Conservation (phyloP, 1,140 invertebrate genomes). For the Plutomurus gul region DNA sequence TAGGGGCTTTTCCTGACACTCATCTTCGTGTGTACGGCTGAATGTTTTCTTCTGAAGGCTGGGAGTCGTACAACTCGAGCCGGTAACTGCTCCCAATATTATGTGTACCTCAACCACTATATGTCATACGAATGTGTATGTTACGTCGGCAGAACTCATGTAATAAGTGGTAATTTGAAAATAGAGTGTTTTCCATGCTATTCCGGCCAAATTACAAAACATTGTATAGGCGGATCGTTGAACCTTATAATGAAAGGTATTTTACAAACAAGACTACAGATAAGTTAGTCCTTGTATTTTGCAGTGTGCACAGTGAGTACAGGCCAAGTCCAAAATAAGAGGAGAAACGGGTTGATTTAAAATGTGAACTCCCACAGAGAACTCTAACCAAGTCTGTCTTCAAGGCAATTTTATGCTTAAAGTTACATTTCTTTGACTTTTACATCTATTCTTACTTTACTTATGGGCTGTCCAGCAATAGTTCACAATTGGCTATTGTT, state of each 20-base stretch:
- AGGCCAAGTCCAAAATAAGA: not conserved
- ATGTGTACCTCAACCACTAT: too few relatives aligned
- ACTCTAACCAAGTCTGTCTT: not conserved
- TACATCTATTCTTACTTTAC: not conserved
- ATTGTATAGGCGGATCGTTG: not conserved
- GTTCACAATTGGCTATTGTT: too few relatives aligned
- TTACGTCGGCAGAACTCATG: too few relatives aligned
- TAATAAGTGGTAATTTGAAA: not conserved
- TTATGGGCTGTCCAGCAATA: too few relatives aligned
- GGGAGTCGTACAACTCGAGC: too few relatives aligned
- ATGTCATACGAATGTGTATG: too few relatives aligned
- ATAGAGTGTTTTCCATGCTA: not conserved
- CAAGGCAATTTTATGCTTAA: not conserved
- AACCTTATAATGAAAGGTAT: slow-evolving; percentile 7
- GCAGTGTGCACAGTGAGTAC: not conserved
- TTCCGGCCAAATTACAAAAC: not conserved
- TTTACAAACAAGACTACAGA: not conserved
- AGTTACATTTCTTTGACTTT: not conserved
- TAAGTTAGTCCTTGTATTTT: not conserved
- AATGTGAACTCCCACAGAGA: not conserved
- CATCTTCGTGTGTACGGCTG: too few relatives aligned
- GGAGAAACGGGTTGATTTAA: slow-evolving; percentile 5
- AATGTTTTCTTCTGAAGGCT: too few relatives aligned
- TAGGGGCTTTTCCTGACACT: too few relatives aligned
- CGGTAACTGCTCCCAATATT: too few relatives aligned